Evolutionary conservation across 2,113 vertebrate species (phyloP), one percentile per base, ranked within the genome.

Genomic region (Aphelocoma coerulescens): DNA sequence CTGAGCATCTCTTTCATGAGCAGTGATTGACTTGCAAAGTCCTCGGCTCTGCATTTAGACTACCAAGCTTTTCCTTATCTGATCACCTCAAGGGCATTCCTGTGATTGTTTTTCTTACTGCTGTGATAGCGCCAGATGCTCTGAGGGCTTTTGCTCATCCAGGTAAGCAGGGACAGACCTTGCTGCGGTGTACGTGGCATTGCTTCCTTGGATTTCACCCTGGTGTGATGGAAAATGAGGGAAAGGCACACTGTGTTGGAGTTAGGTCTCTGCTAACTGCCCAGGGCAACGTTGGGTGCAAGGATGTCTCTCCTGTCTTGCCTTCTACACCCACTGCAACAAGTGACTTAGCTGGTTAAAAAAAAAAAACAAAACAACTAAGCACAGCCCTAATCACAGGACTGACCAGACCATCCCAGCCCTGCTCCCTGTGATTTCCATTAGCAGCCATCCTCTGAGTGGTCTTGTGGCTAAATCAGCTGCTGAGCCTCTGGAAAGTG

Each of bases 401-500:
- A 49, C 57, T 72, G 85, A 74, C 74, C 72, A 71, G 63, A 76
- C 39, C 72, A 81, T 76, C 65, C 57, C 46, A 57, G 76, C 48
- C 46, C 43, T 11, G 1, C 57, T 91, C 68, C 58, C 80, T 79
- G 68, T 77, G 83, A 75, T 88, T 84, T 89, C 91, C 92, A 76
- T 91, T 81, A 32, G 63, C 82, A 91, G 68, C 30, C 73, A 16
- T 86, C 52, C 66, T 88, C 58, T 21, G 12, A 63, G 75, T 89
- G 69, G 62, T 88, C 85, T 91, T 85, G 21, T 88, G 76, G 89
- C 75, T 54, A 85, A 92, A 71, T 69, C 90, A 88, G 77, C 51
- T 6, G 3, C 66, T 41, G 51, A 82, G 88, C 95, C 89, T 80
- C 33, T 72, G 89, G 57, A 90, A 89, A 82, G 79, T 44, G 94